A percentile compares a stretch with the other conserved stretches of the same genome.
phyloP scores from a whole-genome alignment of 2,797 vertebrate species.

The Eurystomus glaucurus region DNA sequence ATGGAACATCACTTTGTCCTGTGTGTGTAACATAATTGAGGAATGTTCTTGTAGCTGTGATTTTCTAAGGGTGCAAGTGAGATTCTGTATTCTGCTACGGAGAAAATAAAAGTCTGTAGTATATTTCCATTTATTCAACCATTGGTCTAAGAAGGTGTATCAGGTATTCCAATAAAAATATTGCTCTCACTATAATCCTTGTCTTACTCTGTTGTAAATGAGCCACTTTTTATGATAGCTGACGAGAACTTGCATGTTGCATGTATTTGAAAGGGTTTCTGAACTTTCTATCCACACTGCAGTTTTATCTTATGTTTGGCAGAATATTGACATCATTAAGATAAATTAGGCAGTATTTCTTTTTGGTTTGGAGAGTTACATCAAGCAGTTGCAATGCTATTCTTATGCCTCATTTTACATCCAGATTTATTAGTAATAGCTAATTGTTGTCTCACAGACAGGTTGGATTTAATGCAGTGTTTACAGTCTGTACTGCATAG shows the following conservation, averaged over 20 bases:
- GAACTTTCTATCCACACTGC: not conserved
- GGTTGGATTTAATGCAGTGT: not conserved
- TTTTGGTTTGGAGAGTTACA: not conserved
- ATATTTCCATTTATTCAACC: not conserved
- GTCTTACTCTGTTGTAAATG: slow-evolving; percentile 37
- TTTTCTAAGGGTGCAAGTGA: not conserved
- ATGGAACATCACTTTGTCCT: not conserved
- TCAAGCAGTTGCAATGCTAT: not conserved
- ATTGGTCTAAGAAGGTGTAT: slow-evolving; percentile 3
- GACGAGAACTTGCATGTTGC: not conserved
- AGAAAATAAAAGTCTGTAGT: slow-evolving; percentile 36
- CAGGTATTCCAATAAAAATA: slow-evolving; percentile 44
- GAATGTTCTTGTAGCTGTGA: not conserved
- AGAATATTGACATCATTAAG: slow-evolving; percentile 23
- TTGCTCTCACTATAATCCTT: slow-evolving; percentile 30
- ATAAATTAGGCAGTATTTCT: not conserved
- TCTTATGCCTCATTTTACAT: not conserved
- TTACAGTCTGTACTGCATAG: not conserved
- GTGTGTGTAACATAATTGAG: not conserved
- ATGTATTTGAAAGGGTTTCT: not conserved
- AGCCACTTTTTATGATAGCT: slow-evolving; percentile 17
- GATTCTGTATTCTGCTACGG: not conserved
- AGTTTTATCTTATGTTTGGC: slow-evolving; percentile 7
- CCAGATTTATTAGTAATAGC: not conserved
- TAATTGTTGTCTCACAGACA: not conserved